These are phyloP conservation scores for Verasper variegatus DNA, from an alignment of 2,113 vertebrate species.

Conservation along the genomic window DNA sequence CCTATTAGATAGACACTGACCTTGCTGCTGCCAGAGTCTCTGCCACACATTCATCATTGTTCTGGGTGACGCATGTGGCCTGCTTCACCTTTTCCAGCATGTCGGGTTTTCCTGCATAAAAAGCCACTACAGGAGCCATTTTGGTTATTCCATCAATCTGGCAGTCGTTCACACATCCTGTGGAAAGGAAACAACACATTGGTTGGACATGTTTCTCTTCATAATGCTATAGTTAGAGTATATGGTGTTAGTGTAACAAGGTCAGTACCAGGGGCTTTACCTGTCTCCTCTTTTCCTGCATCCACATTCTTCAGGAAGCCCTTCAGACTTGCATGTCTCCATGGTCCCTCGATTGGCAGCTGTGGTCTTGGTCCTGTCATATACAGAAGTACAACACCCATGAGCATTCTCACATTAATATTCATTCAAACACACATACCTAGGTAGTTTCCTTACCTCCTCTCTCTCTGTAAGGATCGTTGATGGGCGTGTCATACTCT, in stretches of 20 bases:
- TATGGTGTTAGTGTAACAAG: not conserved
- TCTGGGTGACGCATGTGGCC: slow-evolving; percentile 79
- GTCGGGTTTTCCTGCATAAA: slow-evolving; percentile 79
- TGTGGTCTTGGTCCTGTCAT: slow-evolving; percentile 76
- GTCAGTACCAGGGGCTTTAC: slow-evolving; percentile 34
- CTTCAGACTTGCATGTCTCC: slow-evolving; percentile 81
- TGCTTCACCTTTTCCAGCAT: slow-evolving; percentile 80
- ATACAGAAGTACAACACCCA: not conserved
- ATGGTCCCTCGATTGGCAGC: slow-evolving; percentile 81
- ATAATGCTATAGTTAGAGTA: not conserved
- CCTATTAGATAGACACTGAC: slow-evolving; percentile 37
- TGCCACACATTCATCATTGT: slow-evolving; percentile 79
- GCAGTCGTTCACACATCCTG: slow-evolving; percentile 77
- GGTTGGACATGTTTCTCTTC: not conserved
- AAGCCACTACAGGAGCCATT: slow-evolving; percentile 79
- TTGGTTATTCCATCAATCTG: slow-evolving; percentile 82
- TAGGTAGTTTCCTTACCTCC: slow-evolving; percentile 62
- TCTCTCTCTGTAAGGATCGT: slow-evolving; percentile 78
- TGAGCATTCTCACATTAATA: not conserved
- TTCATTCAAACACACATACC: not conserved
- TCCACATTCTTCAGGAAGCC: slow-evolving; percentile 81
- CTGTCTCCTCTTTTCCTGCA: slow-evolving; percentile 77
- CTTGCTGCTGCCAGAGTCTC: slow-evolving; percentile 81
- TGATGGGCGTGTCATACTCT: slow-evolving; percentile 81
- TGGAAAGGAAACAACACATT: not conserved